These are phyloP conservation scores for Luehdorfia chinensis DNA, from an alignment of 1,140 invertebrate species.

Conservation along the genomic window DNA sequence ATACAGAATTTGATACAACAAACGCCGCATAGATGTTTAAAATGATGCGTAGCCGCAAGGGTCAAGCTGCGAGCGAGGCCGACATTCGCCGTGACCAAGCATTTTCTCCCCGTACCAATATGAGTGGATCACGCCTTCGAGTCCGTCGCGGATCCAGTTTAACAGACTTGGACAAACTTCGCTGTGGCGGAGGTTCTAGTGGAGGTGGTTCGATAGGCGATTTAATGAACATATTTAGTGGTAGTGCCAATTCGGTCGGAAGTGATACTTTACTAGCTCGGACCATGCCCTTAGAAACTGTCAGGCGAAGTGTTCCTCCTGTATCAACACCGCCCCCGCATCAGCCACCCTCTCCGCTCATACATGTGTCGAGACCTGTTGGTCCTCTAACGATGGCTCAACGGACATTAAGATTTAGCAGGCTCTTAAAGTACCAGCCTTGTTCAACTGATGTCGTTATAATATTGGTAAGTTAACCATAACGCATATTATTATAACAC, in stretches of 20 bases:
- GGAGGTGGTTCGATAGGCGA: slow-evolving; percentile 85
- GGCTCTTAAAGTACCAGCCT: slow-evolving; percentile 78
- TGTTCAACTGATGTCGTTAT: slow-evolving; percentile 60
- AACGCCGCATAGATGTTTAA: slow-evolving; percentile 21
- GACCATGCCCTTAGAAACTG: slow-evolving; percentile 84
- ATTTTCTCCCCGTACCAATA: slow-evolving; percentile 35
- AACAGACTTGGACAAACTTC: slow-evolving; percentile 83
- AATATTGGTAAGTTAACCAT: slow-evolving; percentile 59
- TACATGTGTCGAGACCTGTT: slow-evolving; percentile 54
- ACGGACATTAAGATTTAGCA: slow-evolving; percentile 81
- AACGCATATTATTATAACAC: neutral
- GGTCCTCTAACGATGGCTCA: slow-evolving; percentile 80
- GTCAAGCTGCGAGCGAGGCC: slow-evolving; percentile 62
- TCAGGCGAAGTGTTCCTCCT: slow-evolving; percentile 71
- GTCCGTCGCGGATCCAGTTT: slow-evolving; percentile 84
- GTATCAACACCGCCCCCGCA: slow-evolving; percentile 53
- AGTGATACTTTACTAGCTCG: slow-evolving; percentile 82
- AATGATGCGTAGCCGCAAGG: slow-evolving; percentile 60
- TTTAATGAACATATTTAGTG: slow-evolving; percentile 87
- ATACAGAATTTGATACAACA: slow-evolving; percentile 19
- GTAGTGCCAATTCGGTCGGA: slow-evolving; percentile 82
- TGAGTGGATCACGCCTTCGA: slow-evolving; percentile 59
- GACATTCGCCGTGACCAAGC: slow-evolving; percentile 55
- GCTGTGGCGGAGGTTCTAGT: slow-evolving; percentile 72
- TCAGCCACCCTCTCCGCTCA: slow-evolving; percentile 63